A percentile compares a stretch with the other conserved stretches of the same genome.
Conservation (phyloP, 2,888 invertebrate species). For the Nesidiocoris tenuis region DNA sequence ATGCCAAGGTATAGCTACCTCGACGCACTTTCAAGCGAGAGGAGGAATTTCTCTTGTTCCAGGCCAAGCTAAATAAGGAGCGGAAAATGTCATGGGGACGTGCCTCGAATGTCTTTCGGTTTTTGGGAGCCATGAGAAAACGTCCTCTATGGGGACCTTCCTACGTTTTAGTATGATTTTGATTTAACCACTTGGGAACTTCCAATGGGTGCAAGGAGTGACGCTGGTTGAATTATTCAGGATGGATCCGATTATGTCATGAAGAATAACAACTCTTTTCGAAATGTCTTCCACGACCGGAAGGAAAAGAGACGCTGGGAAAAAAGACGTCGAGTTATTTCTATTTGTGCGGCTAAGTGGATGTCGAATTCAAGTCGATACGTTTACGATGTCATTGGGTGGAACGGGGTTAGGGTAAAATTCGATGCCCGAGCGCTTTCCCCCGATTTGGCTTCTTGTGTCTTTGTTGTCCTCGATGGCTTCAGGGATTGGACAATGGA, state of each 20-base stretch:
- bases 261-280: background rate
- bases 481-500: too few species aligned
- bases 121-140: background rate
- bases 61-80: slow-evolving; percentile 28
- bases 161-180: slow-evolving; percentile 12
- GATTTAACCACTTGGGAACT: slow-evolving; percentile 22
- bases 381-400: too few species aligned
- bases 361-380: too few species aligned
- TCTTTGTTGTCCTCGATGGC: too few species aligned
- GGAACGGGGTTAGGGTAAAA: too few species aligned
- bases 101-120: slow-evolving; percentile 23
- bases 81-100: slow-evolving; percentile 35
- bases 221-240: slow-evolving; percentile 19
- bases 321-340: too few species aligned
- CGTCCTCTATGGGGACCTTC: background rate
- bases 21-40: slow-evolving; percentile 12
- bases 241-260: background rate
- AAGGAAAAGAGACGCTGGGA: too few species aligned
- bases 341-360: too few species aligned
- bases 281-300: too few species aligned
- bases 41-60: background rate
- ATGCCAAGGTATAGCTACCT: background rate
- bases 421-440: too few species aligned
- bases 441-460: too few species aligned
- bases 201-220: background rate